Percentiles rank a stretch among this genome's conserved stretches.
Evolutionary conservation across 2,797 vertebrate species (phyloP).

Genomic region (Nyctalus aviator): DNA sequence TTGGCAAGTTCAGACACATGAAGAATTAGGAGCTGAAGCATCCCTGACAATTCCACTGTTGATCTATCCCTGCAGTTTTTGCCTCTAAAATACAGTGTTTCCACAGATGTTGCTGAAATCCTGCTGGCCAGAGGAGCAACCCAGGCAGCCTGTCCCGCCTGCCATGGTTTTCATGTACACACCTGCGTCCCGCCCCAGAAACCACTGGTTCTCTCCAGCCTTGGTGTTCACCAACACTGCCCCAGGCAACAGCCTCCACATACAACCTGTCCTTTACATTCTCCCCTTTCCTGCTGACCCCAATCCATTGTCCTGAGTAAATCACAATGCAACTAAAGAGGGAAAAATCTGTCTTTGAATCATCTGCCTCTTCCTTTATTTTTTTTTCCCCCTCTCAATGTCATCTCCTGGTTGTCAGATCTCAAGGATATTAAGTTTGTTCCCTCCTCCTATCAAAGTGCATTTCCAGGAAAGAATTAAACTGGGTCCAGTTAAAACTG

Average conservation of each 20-base stretch:
- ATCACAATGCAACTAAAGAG: background rate
- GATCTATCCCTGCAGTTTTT: background rate
- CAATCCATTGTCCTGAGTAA: background rate
- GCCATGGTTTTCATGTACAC: accelerated
- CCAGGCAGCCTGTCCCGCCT: background rate
- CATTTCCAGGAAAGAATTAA: background rate
- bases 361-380: background rate
- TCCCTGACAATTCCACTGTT: background rate
- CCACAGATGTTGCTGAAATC: background rate
- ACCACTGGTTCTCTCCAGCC: background rate
- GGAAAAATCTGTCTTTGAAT: background rate
- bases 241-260: too few relatives aligned
- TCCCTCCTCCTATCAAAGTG: background rate
- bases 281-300: background rate
- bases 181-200: background rate
- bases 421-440: background rate
- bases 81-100: background rate
- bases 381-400: background rate
- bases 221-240: background rate
- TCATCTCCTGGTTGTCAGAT: background rate
- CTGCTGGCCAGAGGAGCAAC: background rate
- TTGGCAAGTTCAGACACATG: slow-evolving; percentile 38
- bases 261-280: background rate
- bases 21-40: background rate
- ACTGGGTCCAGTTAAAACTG: background rate